Percentiles rank a stretch among this genome's conserved stretches.
phyloP scores from a whole-genome alignment of 2,797 vertebrate species.

The Heteromormyrus szaboi region DNA sequence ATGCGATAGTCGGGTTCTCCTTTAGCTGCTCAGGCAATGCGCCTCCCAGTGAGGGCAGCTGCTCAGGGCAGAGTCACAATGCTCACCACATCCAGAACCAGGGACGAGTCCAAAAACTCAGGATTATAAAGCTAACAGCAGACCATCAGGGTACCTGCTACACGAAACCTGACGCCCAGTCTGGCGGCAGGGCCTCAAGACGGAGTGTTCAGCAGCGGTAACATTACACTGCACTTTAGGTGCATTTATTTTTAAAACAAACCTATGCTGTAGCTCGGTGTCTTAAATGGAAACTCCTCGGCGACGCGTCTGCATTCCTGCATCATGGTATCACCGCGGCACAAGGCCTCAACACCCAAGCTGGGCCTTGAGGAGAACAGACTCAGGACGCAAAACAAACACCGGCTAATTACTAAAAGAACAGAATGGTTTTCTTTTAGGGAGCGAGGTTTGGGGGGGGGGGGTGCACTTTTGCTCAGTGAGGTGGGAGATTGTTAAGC shows the following conservation, averaged over 20 bases:
- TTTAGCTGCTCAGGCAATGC: not conserved
- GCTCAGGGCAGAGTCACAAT: not conserved
- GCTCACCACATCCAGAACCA: not conserved
- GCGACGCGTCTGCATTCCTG: slow-evolving; percentile 5
- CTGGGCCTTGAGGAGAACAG: not conserved
- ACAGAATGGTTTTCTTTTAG: not conserved
- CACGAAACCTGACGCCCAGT: not conserved
- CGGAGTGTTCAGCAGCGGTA: not conserved
- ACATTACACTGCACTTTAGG: not conserved
- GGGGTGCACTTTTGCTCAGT: not conserved
- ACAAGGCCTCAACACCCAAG: not conserved
- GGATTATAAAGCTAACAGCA: not conserved
- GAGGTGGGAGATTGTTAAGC: not conserved
- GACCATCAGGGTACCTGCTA: not conserved
- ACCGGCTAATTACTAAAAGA: not conserved
- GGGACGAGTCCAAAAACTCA: not conserved
- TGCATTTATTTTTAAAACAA: not conserved
- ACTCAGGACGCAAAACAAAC: not conserved
- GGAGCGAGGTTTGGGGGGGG: not conserved
- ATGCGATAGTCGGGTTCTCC: not conserved
- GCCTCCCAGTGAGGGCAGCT: not conserved
- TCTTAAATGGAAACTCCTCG: not conserved
- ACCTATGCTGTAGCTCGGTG: not conserved
- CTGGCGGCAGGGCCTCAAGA: not conserved
- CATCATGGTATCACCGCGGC: not conserved